Percentiles rank a stretch among this genome's conserved stretches.
Conservation (phyloP, 2,888 invertebrate species). For the Apodemia duryi region DNA sequence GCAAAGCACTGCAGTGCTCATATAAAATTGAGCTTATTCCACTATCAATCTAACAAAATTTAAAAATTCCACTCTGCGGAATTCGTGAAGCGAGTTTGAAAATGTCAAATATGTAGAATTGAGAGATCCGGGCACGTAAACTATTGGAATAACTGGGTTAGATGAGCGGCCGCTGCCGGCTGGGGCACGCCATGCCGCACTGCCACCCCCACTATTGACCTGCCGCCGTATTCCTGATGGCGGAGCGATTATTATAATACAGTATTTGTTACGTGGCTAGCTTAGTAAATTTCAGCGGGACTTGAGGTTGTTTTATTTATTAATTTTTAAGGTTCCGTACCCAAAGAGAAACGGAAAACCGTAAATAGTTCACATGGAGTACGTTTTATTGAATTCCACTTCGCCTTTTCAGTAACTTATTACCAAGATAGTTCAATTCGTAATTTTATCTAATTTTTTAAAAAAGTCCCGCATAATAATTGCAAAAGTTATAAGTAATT, state of each 20-base stretch:
- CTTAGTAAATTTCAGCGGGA: too few species aligned
- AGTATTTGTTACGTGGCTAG: too few species aligned
- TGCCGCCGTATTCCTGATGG: neutral
- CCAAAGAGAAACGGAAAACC: too few species aligned
- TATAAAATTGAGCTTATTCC: conserved; percentile 9
- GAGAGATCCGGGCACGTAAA: conserved; percentile 27
- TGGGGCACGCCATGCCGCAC: neutral
- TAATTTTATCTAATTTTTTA: too few species aligned
- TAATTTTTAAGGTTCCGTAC: too few species aligned
- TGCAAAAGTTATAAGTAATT: too few species aligned
- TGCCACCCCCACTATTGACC: neutral
- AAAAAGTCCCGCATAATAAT: too few species aligned
- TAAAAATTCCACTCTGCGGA: conserved; percentile 19
- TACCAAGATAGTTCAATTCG: too few species aligned
- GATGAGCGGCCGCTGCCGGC: neutral
- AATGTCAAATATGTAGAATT: conserved; percentile 20
- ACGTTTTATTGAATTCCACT: too few species aligned
- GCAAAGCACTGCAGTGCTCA: neutral
- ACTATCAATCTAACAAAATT: conserved; percentile 16
- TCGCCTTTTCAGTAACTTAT: too few species aligned
- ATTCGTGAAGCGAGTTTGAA: conserved; percentile 19
- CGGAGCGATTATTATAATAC: neutral
- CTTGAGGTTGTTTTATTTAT: too few species aligned
- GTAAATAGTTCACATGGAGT: too few species aligned
- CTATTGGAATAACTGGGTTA: conserved; percentile 24